Conservation (phyloP, 1,140 invertebrate genomes). For the Dendrolimus kikuchii region DNA sequence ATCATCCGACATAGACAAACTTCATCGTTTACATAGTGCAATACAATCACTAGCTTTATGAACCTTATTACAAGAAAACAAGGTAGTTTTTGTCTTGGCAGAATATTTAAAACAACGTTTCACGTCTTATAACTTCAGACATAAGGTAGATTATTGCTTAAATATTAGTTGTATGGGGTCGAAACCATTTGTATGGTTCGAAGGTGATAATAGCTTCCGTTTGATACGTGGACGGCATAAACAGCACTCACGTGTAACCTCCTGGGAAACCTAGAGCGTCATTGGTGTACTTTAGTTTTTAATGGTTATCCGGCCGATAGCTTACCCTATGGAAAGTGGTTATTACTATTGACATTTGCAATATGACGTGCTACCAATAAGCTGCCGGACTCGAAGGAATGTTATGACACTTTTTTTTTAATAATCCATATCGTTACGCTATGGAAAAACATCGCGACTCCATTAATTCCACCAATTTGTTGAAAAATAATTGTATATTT, state of each 20-base stretch:
- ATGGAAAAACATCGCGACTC: background rate
- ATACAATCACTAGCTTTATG: too few species aligned
- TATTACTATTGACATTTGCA: conserved; percentile 4
- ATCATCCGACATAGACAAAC: conserved; percentile 15
- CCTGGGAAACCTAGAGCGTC: background rate
- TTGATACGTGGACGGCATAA: conserved; percentile 43
- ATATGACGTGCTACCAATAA: background rate
- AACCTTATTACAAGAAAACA: too few species aligned
- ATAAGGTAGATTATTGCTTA: conserved; percentile 5
- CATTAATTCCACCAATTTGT: background rate
- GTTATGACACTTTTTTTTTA: background rate
- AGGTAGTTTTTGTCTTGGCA: too few species aligned
- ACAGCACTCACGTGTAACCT: conserved; percentile 22
- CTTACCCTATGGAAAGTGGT: conserved; percentile 5
- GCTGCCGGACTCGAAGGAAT: too few species aligned
- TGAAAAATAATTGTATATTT: background rate
- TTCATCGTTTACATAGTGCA: conserved; percentile 1
- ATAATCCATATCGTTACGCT: background rate
- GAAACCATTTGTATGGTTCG: conserved; percentile 10
- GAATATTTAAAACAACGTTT: background rate
- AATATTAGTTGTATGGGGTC: conserved; percentile 12
- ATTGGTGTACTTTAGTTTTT: conserved; percentile 16
- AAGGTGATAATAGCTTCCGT: conserved; percentile 48
- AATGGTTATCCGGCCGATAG: conserved; percentile 4
- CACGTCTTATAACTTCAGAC: conserved; percentile 9